phyloP scores from a whole-genome alignment of 2,113 vertebrate genomes.

The Thryonomys swinderianus region DNA sequence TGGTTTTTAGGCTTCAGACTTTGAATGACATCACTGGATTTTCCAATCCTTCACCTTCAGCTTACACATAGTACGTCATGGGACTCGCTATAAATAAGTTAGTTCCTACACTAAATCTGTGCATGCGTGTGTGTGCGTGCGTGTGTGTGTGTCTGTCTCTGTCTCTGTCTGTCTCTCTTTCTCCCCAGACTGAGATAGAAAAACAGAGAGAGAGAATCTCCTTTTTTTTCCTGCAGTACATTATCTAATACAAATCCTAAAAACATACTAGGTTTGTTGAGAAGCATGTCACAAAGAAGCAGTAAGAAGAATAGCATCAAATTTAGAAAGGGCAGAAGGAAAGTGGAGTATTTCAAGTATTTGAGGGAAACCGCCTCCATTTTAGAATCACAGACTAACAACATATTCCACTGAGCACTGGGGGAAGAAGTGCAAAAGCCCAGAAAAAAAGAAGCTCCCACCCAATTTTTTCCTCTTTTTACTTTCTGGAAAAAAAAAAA shows the following conservation, averaged over 20 bases:
- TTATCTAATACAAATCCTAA: neutral
- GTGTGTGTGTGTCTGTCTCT: neutral
- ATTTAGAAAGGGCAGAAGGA: neutral
- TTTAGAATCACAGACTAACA: neutral
- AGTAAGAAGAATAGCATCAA: neutral
- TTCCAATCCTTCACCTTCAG: neutral
- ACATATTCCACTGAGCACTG: neutral
- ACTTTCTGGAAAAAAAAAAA: neutral
- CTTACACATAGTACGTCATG: fast-evolving
- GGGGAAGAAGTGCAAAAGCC: neutral
- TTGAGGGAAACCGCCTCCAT: neutral
- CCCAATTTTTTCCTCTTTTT: neutral
- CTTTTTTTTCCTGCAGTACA: neutral
- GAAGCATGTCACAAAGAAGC: neutral
- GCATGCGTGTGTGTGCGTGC: neutral
- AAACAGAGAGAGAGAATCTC: neutral
- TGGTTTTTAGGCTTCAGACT: neutral
- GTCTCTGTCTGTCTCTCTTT: neutral
- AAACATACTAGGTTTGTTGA: neutral
- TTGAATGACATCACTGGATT: neutral
- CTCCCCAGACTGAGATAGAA: neutral
- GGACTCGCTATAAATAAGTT: neutral
- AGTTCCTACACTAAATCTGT: neutral
- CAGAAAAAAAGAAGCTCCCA: neutral
- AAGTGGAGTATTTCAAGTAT: neutral